Evolutionary conservation across 2,888 invertebrate species (phyloP).

Genomic region (Sinotaia quadrata): DNA sequence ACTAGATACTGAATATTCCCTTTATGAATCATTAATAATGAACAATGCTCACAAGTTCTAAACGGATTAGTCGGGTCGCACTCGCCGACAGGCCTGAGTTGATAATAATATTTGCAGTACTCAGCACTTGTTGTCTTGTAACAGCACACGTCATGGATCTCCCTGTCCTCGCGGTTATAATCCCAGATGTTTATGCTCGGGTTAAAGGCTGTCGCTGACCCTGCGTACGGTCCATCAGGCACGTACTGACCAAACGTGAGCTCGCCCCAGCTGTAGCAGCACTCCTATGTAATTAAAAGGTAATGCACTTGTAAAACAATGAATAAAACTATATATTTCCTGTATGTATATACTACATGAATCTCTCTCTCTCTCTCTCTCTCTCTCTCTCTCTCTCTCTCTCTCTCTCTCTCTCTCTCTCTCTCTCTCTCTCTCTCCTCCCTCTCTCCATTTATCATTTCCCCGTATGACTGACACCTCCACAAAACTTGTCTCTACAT

Average conservation of each 20-base stretch:
- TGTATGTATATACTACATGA: too few relatives aligned
- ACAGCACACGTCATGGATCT: neutral
- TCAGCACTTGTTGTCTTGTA: neutral
- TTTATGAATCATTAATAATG: neutral
- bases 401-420: too few relatives aligned
- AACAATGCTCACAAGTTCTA: neutral
- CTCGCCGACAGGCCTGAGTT: constrained; percentile 5
- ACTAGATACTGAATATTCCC: neutral
- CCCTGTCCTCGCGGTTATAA: neutral
- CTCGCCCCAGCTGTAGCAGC: neutral
- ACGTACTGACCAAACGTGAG: neutral
- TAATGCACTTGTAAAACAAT: too few relatives aligned
- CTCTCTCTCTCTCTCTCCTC: too few relatives aligned
- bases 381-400: too few relatives aligned
- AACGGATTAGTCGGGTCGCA: neutral
- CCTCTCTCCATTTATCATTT: too few relatives aligned
- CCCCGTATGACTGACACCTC: too few relatives aligned
- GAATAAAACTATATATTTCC: too few relatives aligned
- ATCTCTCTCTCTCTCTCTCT: too few relatives aligned
- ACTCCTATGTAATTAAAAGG: neutral
- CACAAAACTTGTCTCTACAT: too few relatives aligned
- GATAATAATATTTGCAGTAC: neutral
- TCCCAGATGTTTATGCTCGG: neutral
- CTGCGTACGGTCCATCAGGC: neutral
- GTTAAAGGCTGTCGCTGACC: neutral